A percentile compares a stretch with the other conserved stretches of the same genome.
Conservation (phyloP, 2,888 invertebrate genomes). For the Eupeodes latifasciatus region DNA sequence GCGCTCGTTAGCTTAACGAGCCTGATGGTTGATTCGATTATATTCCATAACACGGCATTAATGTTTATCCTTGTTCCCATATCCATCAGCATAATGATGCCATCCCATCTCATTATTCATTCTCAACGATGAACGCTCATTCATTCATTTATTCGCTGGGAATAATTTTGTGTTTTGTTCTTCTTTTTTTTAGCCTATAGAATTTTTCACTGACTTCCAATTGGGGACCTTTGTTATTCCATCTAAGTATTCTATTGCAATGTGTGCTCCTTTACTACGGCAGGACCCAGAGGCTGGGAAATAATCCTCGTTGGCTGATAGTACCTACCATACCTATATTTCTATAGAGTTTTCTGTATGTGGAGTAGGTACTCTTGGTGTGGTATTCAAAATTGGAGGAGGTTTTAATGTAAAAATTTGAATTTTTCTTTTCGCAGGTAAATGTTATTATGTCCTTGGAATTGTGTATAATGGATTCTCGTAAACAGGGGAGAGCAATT, state of each 20-base stretch:
- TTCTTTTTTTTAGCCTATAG: conserved; percentile 33
- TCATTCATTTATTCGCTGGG: conserved; percentile 74
- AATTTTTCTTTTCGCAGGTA: conserved; percentile 52
- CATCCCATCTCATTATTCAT: conserved; percentile 76
- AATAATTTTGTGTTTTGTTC: conserved; percentile 69
- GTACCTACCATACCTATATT: neutral
- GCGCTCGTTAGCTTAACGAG: conserved; percentile 78
- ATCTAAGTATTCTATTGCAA: conserved; percentile 18
- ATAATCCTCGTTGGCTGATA: conserved; percentile 41
- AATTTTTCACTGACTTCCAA: conserved; percentile 55
- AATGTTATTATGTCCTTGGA: conserved; percentile 69
- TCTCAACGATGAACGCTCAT: conserved; percentile 59
- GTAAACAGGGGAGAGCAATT: conserved; percentile 46
- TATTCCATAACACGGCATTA: conserved; percentile 76
- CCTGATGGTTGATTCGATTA: conserved; percentile 78
- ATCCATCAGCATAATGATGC: conserved; percentile 75
- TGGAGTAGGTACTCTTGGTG: conserved; percentile 30
- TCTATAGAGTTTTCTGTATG: conserved; percentile 36
- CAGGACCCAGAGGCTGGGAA: conserved; percentile 10
- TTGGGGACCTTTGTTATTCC: conserved; percentile 52
- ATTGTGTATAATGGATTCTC: conserved; percentile 40
- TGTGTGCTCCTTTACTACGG: conserved; percentile 18
- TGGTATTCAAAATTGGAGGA: conserved; percentile 16
- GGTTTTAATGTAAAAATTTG: conserved; percentile 54
- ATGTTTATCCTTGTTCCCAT: conserved; percentile 76